Evolutionary conservation across 1,140 invertebrate genomes (phyloP).

Genomic region (Cephus cinctus): DNA sequence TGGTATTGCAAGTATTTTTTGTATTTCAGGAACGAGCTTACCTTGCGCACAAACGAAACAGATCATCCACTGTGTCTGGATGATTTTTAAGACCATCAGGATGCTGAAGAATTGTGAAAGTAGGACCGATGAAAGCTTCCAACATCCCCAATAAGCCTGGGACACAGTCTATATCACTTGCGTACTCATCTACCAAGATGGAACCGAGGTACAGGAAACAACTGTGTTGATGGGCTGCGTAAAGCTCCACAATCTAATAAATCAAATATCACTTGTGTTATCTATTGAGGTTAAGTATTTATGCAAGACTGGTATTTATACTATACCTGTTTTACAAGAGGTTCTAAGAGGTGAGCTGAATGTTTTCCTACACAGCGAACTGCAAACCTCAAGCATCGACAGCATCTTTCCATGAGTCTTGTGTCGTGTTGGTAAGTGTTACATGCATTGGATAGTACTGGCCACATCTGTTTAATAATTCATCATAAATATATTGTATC

Average conservation of each 20-base stretch:
- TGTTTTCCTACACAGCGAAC: conserved; percentile 83
- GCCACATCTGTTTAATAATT: conserved; percentile 66
- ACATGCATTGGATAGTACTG: conserved; percentile 77
- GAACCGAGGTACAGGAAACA: conserved; percentile 94
- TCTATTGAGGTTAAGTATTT: not conserved
- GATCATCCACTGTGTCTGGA: conserved; percentile 97
- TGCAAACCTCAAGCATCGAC: conserved; percentile 85
- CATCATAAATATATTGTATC: too few species aligned
- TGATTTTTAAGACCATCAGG: conserved; percentile 80
- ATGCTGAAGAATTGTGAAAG: conserved; percentile 78
- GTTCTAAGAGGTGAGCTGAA: conserved; percentile 73
- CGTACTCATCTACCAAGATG: conserved; percentile 95
- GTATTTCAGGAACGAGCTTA: conserved; percentile 32
- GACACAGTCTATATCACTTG: conserved; percentile 67
- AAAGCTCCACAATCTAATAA: conserved; percentile 80
- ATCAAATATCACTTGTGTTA: conserved; percentile 17
- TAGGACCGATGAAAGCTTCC: conserved; percentile 80
- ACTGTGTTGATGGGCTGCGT: conserved; percentile 81
- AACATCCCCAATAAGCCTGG: conserved; percentile 82
- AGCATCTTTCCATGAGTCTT: conserved; percentile 88
- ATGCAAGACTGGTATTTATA: not conserved
- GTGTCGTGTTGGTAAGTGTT: conserved; percentile 77
- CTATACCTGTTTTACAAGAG: conserved; percentile 74
- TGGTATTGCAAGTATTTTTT: not conserved
- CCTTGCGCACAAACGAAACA: conserved; percentile 85